Conservation (phyloP, 2,888 invertebrate genomes). For the Notodonta ziczac region DNA sequence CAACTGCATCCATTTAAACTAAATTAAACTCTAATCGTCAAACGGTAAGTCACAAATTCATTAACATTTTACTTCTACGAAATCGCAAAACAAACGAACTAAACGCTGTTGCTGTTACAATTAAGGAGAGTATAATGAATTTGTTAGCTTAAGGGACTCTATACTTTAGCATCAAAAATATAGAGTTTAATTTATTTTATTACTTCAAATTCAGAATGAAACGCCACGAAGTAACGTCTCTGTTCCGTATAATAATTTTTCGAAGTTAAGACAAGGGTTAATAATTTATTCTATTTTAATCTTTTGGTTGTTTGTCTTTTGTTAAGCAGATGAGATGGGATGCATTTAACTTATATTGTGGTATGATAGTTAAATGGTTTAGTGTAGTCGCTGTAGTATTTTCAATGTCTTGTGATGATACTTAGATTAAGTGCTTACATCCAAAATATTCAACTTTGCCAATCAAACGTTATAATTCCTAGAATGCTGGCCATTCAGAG, state of each 20-base stretch:
- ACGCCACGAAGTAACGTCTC: conserved; percentile 66
- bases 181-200: conserved; percentile 45
- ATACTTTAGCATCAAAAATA: conserved; percentile 18
- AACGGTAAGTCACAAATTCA: conserved; percentile 39
- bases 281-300: conserved; percentile 73
- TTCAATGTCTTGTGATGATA: too few relatives aligned
- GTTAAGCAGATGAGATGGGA: conserved; percentile 24
- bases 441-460: too few relatives aligned
- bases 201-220: conserved; percentile 53
- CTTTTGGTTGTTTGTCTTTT: conserved; percentile 43
- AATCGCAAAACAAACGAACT: conserved; percentile 78
- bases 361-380: background rate
- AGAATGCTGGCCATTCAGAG: too few relatives aligned
- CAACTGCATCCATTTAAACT: conserved; percentile 34
- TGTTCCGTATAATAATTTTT: conserved; percentile 71
- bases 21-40: conserved; percentile 52
- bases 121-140: conserved; percentile 74
- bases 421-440: too few relatives aligned
- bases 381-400: background rate
- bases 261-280: conserved; percentile 74
- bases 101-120: conserved; percentile 73
- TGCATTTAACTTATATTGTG: conserved; percentile 1
- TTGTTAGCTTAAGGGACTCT: conserved; percentile 28
- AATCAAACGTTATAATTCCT: too few relatives aligned
- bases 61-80: conserved; percentile 31